Percentiles rank a stretch among this genome's conserved stretches.
Conservation (phyloP, 2,797 vertebrate species). For the Otus scops region DNA sequence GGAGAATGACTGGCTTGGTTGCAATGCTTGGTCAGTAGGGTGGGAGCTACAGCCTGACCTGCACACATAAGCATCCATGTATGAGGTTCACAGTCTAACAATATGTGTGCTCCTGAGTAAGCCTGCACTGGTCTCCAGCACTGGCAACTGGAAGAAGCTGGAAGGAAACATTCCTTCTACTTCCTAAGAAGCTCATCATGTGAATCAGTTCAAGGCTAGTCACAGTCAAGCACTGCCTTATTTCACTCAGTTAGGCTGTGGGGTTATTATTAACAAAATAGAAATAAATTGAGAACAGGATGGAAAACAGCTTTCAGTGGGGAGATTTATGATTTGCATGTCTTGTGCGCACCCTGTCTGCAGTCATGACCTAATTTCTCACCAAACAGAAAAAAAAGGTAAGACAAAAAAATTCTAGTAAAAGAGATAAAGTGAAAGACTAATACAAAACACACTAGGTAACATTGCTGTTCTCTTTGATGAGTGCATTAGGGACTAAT, state of each 20-base stretch:
- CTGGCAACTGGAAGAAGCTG: not conserved
- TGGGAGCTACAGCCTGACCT: not conserved
- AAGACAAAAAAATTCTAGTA: not conserved
- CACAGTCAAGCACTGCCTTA: not conserved
- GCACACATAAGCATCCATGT: fast-evolving
- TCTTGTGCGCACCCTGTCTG: not conserved
- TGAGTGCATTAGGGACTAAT: not conserved
- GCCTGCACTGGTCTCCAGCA: fast-evolving
- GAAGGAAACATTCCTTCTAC: not conserved
- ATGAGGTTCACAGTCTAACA: fast-evolving
- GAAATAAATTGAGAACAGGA: slow-evolving; percentile 30
- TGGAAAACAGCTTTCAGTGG: not conserved
- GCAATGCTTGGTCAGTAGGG: not conserved
- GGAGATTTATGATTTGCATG: not conserved
- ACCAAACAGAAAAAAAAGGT: not conserved
- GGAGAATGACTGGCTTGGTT: not conserved
- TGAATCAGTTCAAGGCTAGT: not conserved
- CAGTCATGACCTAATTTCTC: not conserved
- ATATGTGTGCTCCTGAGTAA: not conserved
- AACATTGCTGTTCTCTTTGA: slow-evolving; percentile 23
- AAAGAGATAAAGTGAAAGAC: not conserved
- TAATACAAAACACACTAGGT: slow-evolving; percentile 16
- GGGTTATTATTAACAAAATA: not conserved
- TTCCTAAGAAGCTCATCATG: not conserved
- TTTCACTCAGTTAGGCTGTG: not conserved